Evolutionary conservation across 2,113 vertebrate genomes (phyloP).

Genomic region (Tamias sibiricus): DNA sequence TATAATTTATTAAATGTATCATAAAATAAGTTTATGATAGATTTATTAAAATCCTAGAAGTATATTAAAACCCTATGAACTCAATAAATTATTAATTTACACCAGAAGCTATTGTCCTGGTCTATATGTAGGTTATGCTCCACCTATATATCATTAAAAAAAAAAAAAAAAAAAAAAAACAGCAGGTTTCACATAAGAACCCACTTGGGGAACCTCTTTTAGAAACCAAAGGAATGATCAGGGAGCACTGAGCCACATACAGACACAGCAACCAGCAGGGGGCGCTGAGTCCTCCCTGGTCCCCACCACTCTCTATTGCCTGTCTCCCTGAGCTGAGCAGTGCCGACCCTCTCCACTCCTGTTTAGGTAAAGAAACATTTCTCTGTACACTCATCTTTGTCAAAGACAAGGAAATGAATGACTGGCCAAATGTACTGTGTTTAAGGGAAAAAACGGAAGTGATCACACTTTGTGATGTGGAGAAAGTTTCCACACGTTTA

Average conservation of each 20-base stretch:
- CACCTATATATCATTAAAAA: not conserved
- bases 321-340: not conserved
- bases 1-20: not conserved
- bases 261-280: not conserved
- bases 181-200: not conserved
- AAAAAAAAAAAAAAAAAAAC: not conserved
- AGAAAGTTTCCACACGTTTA: not conserved
- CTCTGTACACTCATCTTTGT: not conserved
- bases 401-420: not conserved
- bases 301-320: not conserved
- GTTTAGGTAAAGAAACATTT: not conserved
- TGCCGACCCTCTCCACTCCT: not conserved
- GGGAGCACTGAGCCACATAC: not conserved
- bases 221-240: not conserved
- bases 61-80: not conserved
- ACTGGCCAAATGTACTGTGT: not conserved
- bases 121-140: not conserved
- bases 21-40: not conserved
- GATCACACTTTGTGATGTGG: not conserved
- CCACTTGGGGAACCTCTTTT: not conserved
- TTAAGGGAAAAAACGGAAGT: not conserved
- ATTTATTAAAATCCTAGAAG: not conserved
- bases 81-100: not conserved
- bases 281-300: not conserved
- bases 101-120: not conserved